Conservation (phyloP, 2,113 vertebrate species). For the Rallus limicola region DNA sequence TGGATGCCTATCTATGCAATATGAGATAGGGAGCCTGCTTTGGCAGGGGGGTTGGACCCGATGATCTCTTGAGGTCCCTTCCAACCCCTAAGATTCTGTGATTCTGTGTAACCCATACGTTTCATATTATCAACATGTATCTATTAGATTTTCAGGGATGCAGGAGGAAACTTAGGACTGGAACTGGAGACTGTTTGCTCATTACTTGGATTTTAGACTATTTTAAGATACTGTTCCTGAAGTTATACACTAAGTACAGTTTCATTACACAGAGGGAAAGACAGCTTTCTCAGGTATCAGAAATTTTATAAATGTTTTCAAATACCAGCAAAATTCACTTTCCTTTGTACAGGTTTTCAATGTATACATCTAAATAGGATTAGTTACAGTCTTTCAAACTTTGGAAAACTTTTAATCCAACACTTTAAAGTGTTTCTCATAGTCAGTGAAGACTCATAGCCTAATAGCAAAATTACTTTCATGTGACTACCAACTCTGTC, state of each 20-base stretch:
- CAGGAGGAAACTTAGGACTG: not conserved
- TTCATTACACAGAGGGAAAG: not conserved
- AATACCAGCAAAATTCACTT: not conserved
- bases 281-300: not conserved
- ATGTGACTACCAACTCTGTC: not conserved
- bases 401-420: not conserved
- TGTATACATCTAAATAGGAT: not conserved
- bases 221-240: not conserved
- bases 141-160: not conserved
- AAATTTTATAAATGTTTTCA: not conserved
- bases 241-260: not conserved
- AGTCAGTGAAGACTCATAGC: not conserved
- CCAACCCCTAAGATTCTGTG: no score
- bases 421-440: not conserved
- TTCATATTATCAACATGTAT: not conserved
- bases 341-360: not conserved
- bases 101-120: no score
- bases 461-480: not conserved
- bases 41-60: no score
- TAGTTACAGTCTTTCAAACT: not conserved
- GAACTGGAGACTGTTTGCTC: not conserved
- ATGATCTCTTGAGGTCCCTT: no score
- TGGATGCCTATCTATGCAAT: no score
- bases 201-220: not conserved
- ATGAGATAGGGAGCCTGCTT: no score